Evolutionary conservation across 2,888 invertebrate genomes (phyloP).

Genomic region (Endomychus coccineus): DNA sequence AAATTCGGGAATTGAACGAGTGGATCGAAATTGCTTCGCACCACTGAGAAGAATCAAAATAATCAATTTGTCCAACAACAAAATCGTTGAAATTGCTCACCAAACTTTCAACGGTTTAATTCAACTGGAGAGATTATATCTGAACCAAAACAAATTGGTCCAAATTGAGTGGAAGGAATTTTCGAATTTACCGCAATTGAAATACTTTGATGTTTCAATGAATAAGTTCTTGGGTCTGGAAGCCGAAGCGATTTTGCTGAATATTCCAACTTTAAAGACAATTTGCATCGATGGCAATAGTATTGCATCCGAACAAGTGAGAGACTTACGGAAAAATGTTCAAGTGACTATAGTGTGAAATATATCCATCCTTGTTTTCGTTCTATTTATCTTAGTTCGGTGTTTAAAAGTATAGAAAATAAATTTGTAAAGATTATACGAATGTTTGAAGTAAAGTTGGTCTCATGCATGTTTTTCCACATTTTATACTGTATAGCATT

Average conservation of each 20-base stretch:
- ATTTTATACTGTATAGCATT: too few species aligned
- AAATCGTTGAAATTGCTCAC: conserved; percentile 6
- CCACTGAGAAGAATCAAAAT: conserved; percentile 7
- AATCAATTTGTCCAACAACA: conserved; percentile 13
- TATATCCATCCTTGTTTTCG: too few species aligned
- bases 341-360: too few species aligned
- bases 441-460: too few species aligned
- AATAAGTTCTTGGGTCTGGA: neutral
- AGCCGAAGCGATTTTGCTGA: conserved; percentile 5
- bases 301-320: neutral
- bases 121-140: conserved; percentile 10
- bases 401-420: too few species aligned
- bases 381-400: too few species aligned
- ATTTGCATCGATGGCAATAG: conserved; percentile 7
- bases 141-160: conserved; percentile 12
- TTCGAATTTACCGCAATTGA: conserved; percentile 2
- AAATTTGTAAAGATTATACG: too few species aligned
- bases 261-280: conserved; percentile 4
- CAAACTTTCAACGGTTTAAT: conserved; percentile 12
- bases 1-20: conserved; percentile 7
- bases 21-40: conserved; percentile 9
- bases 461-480: too few species aligned
- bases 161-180: conserved; percentile 5
- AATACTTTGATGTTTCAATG: conserved; percentile 9
- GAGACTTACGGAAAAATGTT: too few species aligned